Evolutionary conservation across 1,140 invertebrate genomes (phyloP).

Genomic region (Bombus breviceps): DNA sequence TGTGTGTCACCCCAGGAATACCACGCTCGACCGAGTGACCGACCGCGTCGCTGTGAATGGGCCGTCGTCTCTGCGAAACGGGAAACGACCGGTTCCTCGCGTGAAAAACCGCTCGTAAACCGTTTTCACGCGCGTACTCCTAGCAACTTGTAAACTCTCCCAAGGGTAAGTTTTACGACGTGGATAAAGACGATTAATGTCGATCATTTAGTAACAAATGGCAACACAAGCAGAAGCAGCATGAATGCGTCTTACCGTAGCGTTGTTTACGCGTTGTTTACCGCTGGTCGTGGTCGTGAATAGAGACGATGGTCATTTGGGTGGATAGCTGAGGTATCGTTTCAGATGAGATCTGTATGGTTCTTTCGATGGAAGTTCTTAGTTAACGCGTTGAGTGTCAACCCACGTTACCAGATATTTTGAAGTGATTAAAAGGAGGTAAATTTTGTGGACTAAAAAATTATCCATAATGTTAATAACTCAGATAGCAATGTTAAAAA

Average conservation of each 20-base stretch:
- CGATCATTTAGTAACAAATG: background rate
- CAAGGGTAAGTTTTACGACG: background rate
- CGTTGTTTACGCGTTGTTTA: background rate
- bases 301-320: too few relatives aligned
- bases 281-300: background rate
- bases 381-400: too few relatives aligned
- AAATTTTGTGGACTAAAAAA: too few relatives aligned
- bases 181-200: background rate
- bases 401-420: too few relatives aligned
- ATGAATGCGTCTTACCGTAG: background rate
- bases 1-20: constrained; percentile 76
- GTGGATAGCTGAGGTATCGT: too few relatives aligned
- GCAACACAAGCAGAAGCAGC: background rate
- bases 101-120: constrained; percentile 13
- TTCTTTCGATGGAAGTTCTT: too few relatives aligned
- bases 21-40: constrained; percentile 73
- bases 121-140: background rate
- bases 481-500: too few relatives aligned
- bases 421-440: too few relatives aligned
- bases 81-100: background rate
- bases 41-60: constrained; percentile 71
- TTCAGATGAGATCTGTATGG: too few relatives aligned
- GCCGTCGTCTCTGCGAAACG: constrained; percentile 24
- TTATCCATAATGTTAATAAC: too few relatives aligned
- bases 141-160: too few relatives aligned